Percentiles rank a stretch among this genome's conserved stretches.
These are phyloP conservation scores for Muntiacus reevesi DNA, from an alignment of 2,113 vertebrate genomes.

Conservation along the genomic window DNA sequence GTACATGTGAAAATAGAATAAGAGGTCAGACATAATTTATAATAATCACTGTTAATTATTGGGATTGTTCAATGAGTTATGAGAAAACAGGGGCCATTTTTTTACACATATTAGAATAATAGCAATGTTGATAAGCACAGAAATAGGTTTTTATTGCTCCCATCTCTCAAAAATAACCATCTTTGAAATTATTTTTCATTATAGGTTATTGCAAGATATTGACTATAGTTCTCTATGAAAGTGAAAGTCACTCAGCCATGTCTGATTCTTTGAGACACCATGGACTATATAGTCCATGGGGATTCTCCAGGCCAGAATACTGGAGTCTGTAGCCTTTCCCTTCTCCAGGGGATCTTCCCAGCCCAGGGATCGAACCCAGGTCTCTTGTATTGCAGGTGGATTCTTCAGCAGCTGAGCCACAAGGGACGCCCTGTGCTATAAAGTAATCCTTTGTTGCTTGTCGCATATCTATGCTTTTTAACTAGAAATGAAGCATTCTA, in stretches of 20 bases:
- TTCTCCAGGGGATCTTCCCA: background rate
- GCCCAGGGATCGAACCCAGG: background rate
- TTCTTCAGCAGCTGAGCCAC: background rate
- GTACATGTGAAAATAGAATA: background rate
- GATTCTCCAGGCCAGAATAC: background rate
- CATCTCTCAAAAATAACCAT: background rate
- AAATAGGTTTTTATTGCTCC: background rate
- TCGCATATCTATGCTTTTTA: background rate
- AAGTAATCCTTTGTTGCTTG: background rate
- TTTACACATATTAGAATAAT: constrained; percentile 39
- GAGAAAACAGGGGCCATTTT: background rate
- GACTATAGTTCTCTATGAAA: background rate
- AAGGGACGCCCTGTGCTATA: background rate
- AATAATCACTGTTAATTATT: background rate
- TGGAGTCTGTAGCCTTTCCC: background rate
- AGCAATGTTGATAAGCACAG: background rate
- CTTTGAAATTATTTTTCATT: background rate
- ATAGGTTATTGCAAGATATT: background rate
- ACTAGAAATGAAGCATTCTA: background rate
- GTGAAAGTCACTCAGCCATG: background rate
- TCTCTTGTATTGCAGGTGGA: rapidly evolving
- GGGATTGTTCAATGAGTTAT: background rate
- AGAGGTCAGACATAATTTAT: constrained; percentile 20
- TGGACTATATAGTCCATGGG: background rate
- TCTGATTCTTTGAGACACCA: background rate